These are phyloP conservation scores for Orchesella cincta DNA, from an alignment of 1,140 invertebrate species.

Conservation along the genomic window DNA sequence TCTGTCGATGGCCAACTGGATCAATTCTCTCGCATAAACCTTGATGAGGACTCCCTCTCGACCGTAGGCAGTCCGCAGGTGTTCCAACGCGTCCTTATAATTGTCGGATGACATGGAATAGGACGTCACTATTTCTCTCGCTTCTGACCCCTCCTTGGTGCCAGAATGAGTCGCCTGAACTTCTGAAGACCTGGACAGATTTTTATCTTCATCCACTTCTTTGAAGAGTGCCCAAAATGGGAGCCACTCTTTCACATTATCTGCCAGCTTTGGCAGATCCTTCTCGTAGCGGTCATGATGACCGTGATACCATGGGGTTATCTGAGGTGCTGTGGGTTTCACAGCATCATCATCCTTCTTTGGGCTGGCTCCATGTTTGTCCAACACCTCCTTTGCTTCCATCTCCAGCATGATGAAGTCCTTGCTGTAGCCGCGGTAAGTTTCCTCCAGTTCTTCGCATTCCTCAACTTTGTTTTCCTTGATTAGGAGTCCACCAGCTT, in stretches of 20 bases:
- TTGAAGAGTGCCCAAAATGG: conserved; percentile 55
- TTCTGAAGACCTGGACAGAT: conserved; percentile 52
- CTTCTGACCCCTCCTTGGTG: background rate
- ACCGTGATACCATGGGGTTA: too few species aligned
- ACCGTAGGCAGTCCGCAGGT: conserved; percentile 29
- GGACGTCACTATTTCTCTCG: conserved; percentile 31
- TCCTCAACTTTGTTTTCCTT: too few species aligned
- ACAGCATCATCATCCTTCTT: too few species aligned
- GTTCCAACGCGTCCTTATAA: conserved; percentile 34
- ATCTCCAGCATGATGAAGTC: too few species aligned
- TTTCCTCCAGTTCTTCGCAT: too few species aligned
- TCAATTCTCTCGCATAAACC: conserved; percentile 36
- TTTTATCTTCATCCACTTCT: conserved; percentile 54
- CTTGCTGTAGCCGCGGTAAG: too few species aligned
- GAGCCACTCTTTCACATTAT: conserved; percentile 54
- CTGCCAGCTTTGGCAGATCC: conserved; percentile 53
- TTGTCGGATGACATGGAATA: conserved; percentile 31
- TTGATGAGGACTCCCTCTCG: conserved; percentile 3
- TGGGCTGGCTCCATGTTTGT: too few species aligned
- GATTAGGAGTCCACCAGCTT: too few species aligned
- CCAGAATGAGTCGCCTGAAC: conserved; percentile 50
- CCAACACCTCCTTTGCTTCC: too few species aligned
- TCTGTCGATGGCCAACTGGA: conserved; percentile 18
- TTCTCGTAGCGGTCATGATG: background rate
- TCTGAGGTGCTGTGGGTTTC: too few species aligned